Base-by-base conservation (phyloP, 2,797 vertebrate genomes). In the Varecia variegata region DNA sequence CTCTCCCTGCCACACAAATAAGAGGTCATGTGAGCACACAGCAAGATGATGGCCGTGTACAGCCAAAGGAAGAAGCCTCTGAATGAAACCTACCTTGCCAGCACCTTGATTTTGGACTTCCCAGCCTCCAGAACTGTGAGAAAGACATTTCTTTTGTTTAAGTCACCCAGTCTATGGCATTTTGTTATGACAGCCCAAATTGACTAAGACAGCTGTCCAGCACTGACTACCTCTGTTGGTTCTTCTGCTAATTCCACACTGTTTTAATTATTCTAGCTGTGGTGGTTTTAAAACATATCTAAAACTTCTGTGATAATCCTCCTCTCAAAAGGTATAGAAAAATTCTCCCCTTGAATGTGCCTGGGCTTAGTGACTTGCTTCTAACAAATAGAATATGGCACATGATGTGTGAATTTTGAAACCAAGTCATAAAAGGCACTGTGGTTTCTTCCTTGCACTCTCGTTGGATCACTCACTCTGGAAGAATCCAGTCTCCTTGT, bases 21-120 rank as follows among this genome's bases (percentile, higher is more conserved):
- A 68, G 84, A 58, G 35, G 54, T 27, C 11, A 1, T 15, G n/a
- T 8, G 40, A 50, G n/a, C 27, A 2, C n/a, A 17, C 9, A n/a
- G 40, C 23, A 4, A n/a, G 7, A 47, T 2, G 40, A 38, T 1
- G 2, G 70, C 17, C 6, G 0, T 21, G 32, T 58, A 43, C n/a
- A 43, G 62, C 30, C 11, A 3, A 1, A 25, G 10, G 76, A 50
- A 50, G 80, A 50, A 50, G 27, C 7, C 47, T 83, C 15, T 7
- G 38, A 21, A 5, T 3, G 60, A 56, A 67, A 56, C 32, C 2
- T 25, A 58, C 56, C 56, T 58, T 25, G 56, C 56, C 56, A 58
- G 56, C 56, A 25, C 23, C 23, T 58, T 58, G 56, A 58, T 58
- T 58, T 58, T 58, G 56, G 23, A 58, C 56, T 58, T 58, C 56